Base-by-base conservation (phyloP, 1,140 invertebrate genomes). In the Ips typographus region DNA sequence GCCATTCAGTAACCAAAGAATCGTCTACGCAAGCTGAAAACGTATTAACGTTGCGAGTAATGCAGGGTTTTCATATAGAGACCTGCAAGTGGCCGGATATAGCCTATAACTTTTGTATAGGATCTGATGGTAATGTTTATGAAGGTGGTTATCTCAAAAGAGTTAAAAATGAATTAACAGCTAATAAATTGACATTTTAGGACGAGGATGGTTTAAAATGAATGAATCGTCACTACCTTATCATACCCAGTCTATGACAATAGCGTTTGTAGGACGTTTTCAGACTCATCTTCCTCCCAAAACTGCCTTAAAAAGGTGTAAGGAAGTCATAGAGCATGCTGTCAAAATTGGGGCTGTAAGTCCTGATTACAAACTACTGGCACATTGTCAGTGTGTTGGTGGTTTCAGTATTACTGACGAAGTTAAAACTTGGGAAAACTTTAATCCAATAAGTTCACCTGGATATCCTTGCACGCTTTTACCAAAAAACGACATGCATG, bases 191-290 rank as follows among this genome's bases (percentile, higher is more conserved):
- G 5, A 40, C 38, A 53, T 53, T 61, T 61, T 58, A 70, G 68
- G 68, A 66, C 65, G 84, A 42, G 90, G 89, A 3, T 92, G 89
- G 89, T 83, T 85, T 58, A 77, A 80, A 22, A 78, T 86, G 2
- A 90, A 90, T 0, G 85, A 88, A 0, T 89, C 91, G 72, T 88
- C 84, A 0, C 79, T 84, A 22, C 82, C 83, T 36, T 90, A 88
- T 76, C 91, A 92, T 72, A 79, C 75, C 39, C 82, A 82, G 8
- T 85, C 85, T 3, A 79, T 90, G 43, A 89, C 88, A 44, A 82
- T 90, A 52, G 84, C 83, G 42, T 86, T 91, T 52, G 85, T 91
- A 67, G 90, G 90, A 0, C 82, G 81, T 58, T 87, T 84, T 60
- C 81, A 82, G 69, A 77, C 80, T 38, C 77, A 80, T 7, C 62